These are phyloP conservation scores for Dunckerocampus dactyliophorus DNA, from an alignment of 2,113 vertebrate genomes.

Conservation along the genomic window DNA sequence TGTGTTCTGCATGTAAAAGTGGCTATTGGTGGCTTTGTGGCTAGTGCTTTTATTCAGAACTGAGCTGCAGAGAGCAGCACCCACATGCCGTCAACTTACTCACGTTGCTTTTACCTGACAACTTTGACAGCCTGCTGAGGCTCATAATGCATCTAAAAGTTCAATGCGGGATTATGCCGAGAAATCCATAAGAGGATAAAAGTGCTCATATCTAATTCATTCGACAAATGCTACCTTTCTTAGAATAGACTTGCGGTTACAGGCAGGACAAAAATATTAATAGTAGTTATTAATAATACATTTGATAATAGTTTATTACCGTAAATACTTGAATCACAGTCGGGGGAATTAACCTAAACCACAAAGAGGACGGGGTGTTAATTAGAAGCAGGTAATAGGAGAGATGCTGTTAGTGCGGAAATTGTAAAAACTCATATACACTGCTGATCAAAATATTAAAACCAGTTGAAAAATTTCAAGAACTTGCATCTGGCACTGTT, in stretches of 20 bases:
- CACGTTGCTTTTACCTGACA: constrained; percentile 27
- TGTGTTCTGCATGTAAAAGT: neutral
- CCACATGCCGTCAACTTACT: constrained; percentile 28
- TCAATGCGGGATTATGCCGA: constrained; percentile 40
- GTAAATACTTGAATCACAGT: no score
- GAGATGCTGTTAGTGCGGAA: no score
- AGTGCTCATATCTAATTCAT: constrained; percentile 29
- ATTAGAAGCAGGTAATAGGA: no score
- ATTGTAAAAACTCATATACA: no score
- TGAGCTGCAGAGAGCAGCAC: neutral
- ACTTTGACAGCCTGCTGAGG: constrained; percentile 24
- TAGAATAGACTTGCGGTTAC: constrained; percentile 10
- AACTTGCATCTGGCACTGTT: no score
- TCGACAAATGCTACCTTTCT: constrained; percentile 20
- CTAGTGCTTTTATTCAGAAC: constrained; percentile 3
- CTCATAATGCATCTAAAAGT: constrained; percentile 35
- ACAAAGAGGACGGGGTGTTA: no score
- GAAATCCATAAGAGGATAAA: constrained; percentile 38
- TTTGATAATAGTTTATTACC: neutral
- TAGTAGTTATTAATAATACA: neutral
- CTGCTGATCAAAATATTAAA: no score
- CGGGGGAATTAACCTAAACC: no score
- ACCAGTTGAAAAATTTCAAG: no score
- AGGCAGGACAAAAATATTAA: neutral
- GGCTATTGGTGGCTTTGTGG: neutral